Percentiles rank a stretch among this genome's conserved stretches.
Conservation (phyloP, 1,140 invertebrate genomes). For the Bombus sibiricus region DNA sequence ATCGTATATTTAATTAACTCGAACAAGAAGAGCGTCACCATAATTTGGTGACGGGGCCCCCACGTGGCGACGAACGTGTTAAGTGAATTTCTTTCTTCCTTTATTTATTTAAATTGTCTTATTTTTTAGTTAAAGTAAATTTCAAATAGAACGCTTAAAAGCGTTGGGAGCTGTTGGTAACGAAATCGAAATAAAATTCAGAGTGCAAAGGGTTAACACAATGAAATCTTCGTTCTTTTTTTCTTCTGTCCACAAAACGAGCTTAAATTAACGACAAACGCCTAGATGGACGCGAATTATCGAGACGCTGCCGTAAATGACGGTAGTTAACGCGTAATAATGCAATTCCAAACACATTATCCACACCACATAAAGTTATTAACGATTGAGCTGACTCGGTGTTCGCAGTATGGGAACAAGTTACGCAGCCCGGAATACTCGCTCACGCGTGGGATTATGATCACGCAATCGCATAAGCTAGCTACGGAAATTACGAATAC, state of each 20-base stretch:
- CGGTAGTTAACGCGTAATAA: background rate
- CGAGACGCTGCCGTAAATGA: background rate
- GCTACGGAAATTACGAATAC: constrained; percentile 16
- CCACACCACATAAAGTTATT: constrained; percentile 12
- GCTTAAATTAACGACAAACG: background rate
- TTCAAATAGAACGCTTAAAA: no score
- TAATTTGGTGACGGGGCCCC: no score
- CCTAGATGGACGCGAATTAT: background rate
- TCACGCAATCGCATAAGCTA: background rate
- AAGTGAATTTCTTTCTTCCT: no score
- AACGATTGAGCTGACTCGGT: constrained; percentile 24
- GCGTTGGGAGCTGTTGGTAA: no score
- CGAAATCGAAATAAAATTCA: no score
- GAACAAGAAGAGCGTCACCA: no score
- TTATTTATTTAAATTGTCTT: no score
- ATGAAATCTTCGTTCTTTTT: background rate
- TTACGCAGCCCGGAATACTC: constrained; percentile 17
- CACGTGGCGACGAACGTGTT: no score
- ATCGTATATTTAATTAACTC: no score
- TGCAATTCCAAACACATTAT: constrained; percentile 5
- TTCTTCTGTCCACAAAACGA: background rate
- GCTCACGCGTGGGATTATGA: constrained; percentile 22
- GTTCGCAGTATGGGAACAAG: constrained; percentile 13
- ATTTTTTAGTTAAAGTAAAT: no score
- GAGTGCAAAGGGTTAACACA: background rate